Base-by-base conservation (phyloP, 2,113 vertebrate genomes). In the Agapornis roseicollis region DNA sequence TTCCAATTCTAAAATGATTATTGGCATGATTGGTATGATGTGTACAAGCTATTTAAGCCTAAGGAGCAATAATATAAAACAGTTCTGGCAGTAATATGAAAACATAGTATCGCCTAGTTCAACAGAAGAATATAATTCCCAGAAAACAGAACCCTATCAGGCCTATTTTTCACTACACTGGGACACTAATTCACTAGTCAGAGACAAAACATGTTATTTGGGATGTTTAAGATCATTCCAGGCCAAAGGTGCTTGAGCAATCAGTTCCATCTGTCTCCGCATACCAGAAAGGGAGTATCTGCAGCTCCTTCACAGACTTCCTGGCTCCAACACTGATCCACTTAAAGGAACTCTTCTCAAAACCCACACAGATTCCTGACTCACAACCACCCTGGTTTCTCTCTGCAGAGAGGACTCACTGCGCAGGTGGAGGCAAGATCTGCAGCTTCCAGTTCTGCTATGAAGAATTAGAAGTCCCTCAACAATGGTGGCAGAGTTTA, bases 221-320 rank as follows among this genome's bases (percentile, higher is more conserved):
- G n/a, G 52, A 79, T 46, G 44, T 68, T 84, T 89, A 79, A 64
- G 35, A 56, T 47, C 20, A 37, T 37, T 46, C 31, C 33, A 44
- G 56, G 84, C 47, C 91, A 89, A 81, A 89, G 78, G 70, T 65
- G 44, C 86, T 85, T 91, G 56, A 91, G 89, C 84, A 87, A 91
- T 89, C 86, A 44, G 39, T n/a, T 81, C 65, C 80, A 61, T 86
- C 56, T 64, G 69, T 16, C 73, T 85, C 35, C 0, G 1, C 80
- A 56, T 4, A 49, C 12, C 84, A 87, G 52, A n/a, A 31, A 3
- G 5, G 15, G 49, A 78, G 23, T 27, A 66, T n/a, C 39, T 61
- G 65, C 83, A 86, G 79, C 92, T 83, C 41, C 60, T 65, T n/a
- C 89, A 39, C 25, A 69, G 64, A 33, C 50, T 46, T 49, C 35